Evolutionary conservation across 2,113 vertebrate species (phyloP).

Genomic region (Heterochromis multidens): DNA sequence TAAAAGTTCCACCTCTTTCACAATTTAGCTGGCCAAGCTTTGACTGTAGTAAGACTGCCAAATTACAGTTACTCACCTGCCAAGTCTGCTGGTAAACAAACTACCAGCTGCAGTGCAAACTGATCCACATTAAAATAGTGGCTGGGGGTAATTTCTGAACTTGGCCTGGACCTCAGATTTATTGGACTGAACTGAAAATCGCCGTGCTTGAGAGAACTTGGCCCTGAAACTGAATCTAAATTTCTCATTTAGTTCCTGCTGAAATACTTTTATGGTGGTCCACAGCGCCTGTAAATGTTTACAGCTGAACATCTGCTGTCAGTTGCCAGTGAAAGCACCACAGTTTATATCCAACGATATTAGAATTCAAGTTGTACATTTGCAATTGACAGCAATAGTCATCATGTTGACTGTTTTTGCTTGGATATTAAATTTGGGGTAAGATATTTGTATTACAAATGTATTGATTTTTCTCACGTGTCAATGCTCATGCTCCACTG

Average conservation of each 20-base stretch:
- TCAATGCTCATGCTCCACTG: not conserved
- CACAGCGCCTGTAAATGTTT: not conserved
- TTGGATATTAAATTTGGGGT: not conserved
- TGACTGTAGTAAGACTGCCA: not conserved
- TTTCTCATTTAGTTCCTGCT: not conserved
- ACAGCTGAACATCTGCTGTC: not conserved
- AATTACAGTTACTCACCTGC: not conserved
- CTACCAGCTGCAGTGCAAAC: not conserved
- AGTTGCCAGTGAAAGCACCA: not conserved
- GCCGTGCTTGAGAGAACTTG: not conserved
- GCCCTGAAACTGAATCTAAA: not conserved
- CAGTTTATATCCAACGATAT: not conserved
- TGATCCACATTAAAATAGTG: not conserved
- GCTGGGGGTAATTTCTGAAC: not conserved
- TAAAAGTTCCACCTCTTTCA: not conserved
- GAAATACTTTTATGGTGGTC: constrained; percentile 1
- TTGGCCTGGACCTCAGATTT: not conserved
- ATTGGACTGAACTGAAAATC: not conserved
- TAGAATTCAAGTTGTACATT: not conserved
- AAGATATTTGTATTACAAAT: not conserved
- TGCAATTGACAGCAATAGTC: not conserved
- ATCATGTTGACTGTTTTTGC: not conserved
- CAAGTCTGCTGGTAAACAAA: not conserved
- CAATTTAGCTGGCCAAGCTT: not conserved
- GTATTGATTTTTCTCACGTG: not conserved